A percentile compares a stretch with the other conserved stretches of the same genome.
Conservation (phyloP, 1,140 invertebrate species). For the Panulirus ornatus region DNA sequence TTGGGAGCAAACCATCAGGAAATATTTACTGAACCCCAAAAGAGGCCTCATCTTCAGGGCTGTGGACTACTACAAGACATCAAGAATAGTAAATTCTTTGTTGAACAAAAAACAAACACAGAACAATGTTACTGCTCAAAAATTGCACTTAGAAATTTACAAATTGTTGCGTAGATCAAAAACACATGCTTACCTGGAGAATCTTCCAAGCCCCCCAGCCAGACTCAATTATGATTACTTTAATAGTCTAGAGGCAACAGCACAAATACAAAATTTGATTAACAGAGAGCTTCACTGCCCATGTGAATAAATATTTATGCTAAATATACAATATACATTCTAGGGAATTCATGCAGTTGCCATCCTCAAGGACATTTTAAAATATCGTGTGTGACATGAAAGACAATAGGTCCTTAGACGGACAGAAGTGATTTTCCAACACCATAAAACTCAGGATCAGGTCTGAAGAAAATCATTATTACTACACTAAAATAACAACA, state of each 20-base stretch:
- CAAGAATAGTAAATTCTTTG: conserved; percentile 48
- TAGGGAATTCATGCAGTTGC: conserved; percentile 40
- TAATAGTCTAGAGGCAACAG: conserved; percentile 28
- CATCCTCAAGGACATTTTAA: conserved; percentile 41
- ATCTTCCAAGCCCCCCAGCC: not conserved
- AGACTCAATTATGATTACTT: not conserved
- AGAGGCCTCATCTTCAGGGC: not conserved
- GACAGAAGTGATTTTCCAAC: conserved; percentile 71
- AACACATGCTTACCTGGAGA: conserved; percentile 26
- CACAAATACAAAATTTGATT: conserved; percentile 63
- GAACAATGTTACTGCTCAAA: conserved; percentile 48
- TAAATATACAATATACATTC: conserved; percentile 26
- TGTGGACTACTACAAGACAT: conserved; percentile 56
- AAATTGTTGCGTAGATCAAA: conserved; percentile 67
- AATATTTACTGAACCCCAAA: conserved; percentile 25
- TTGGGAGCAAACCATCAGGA: conserved; percentile 1
- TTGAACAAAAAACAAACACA: conserved; percentile 39
- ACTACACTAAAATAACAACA: conserved; percentile 67
- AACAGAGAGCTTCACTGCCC: conserved; percentile 51
- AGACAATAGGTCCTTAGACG: conserved; percentile 69
- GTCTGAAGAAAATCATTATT: conserved; percentile 37
- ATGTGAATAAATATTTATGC: conserved; percentile 49
- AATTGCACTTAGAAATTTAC: conserved; percentile 73
- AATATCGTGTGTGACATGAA: conserved; percentile 58
- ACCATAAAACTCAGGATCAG: conserved; percentile 52